These are phyloP conservation scores for Teleiodes luculella DNA, from an alignment of 2,888 invertebrate species.

Conservation along the genomic window DNA sequence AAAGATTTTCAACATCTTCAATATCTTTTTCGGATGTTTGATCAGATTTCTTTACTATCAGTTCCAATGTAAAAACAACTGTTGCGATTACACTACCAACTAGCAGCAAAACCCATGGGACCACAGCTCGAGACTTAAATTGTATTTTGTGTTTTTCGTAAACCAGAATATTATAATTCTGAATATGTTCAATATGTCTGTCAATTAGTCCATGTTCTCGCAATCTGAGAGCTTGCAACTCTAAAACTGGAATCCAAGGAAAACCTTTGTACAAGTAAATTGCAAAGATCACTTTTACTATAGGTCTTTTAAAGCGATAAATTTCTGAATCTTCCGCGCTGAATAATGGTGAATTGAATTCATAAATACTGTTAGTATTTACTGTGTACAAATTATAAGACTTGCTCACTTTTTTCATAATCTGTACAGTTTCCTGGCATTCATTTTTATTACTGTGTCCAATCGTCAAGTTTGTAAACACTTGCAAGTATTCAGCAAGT, in stretches of 20 bases:
- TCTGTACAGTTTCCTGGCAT: slow-evolving; percentile 26
- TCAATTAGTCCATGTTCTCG: slow-evolving; percentile 45
- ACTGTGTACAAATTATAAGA: slow-evolving; percentile 37
- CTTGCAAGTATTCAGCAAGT: slow-evolving; percentile 24
- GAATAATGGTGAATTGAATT: slow-evolving; percentile 35
- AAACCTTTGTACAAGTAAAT: slow-evolving; percentile 56
- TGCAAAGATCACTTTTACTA: slow-evolving; percentile 42
- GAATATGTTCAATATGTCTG: slow-evolving; percentile 27
- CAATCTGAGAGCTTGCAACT: slow-evolving; percentile 32
- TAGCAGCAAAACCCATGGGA: slow-evolving; percentile 10
- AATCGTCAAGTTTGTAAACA: slow-evolving; percentile 10
- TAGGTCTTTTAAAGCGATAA: slow-evolving; percentile 32
- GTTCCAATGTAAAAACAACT: slow-evolving; percentile 11
- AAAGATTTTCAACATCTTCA: too few relatives aligned
- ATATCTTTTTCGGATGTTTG: too few relatives aligned
- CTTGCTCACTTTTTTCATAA: slow-evolving; percentile 38
- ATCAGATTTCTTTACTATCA: not conserved
- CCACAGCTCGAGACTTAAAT: slow-evolving; percentile 8
- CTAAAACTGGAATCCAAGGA: slow-evolving; percentile 35
- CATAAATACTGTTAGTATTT: slow-evolving; percentile 33
- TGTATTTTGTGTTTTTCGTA: slow-evolving; percentile 17
- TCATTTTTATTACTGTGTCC: slow-evolving; percentile 1
- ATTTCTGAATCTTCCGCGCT: slow-evolving; percentile 30
- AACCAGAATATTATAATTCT: slow-evolving; percentile 23
- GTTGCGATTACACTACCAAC: slow-evolving; percentile 2